Evolutionary conservation across 1,140 invertebrate species (phyloP).

Genomic region (Lepidurus arcticus): DNA sequence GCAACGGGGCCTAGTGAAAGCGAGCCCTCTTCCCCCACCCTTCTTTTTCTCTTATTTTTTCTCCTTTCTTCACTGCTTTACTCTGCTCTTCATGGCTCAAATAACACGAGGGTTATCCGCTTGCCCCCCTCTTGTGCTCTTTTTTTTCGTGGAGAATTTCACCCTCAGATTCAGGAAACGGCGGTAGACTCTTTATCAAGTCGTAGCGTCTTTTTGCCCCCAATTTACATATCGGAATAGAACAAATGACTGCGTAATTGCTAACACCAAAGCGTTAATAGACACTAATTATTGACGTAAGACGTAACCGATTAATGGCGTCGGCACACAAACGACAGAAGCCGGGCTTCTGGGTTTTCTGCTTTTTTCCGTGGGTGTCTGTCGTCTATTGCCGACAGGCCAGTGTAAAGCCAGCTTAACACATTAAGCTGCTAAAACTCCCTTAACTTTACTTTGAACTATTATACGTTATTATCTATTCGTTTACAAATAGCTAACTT

Average conservation of each 20-base stretch:
- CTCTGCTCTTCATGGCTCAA: slow-evolving; percentile 9
- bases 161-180: background rate
- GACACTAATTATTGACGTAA: no score
- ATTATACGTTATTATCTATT: no score
- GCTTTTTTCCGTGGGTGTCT: no score
- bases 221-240: background rate
- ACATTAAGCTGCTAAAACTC: no score
- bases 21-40: background rate
- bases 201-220: background rate
- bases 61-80: slow-evolving; percentile 6
- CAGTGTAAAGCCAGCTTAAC: no score
- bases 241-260: background rate
- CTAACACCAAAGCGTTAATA: no score
- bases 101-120: slow-evolving; percentile 3
- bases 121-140: background rate
- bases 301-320: no score
- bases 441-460: no score
- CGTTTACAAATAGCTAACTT: no score
- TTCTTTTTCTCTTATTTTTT: background rate
- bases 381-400: no score
- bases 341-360: no score
- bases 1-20: slow-evolving; percentile 6
- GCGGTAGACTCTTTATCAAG: background rate
- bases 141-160: background rate
- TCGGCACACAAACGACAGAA: no score